Conservation (phyloP, 1,140 invertebrate genomes). For the Bombus pascuorum region DNA sequence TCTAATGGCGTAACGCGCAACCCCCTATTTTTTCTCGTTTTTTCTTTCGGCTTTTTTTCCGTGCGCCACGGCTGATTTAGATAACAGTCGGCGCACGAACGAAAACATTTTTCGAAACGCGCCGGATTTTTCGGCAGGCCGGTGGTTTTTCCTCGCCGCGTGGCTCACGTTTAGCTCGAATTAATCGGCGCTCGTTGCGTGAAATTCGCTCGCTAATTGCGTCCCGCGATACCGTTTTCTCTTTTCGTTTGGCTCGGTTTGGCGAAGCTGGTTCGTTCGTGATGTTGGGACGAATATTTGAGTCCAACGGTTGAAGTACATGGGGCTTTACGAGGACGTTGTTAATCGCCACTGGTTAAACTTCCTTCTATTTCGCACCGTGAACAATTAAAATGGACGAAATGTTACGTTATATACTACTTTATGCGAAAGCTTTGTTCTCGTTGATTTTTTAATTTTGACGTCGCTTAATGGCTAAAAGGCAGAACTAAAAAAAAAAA, state of each 20-base stretch:
- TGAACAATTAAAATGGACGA: not conserved
- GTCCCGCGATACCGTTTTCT: not conserved
- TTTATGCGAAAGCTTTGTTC: not conserved
- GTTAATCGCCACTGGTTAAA: not conserved
- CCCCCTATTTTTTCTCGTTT: not conserved
- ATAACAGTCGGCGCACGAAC: slow-evolving; percentile 22
- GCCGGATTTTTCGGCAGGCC: not conserved
- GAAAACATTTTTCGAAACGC: slow-evolving; percentile 55
- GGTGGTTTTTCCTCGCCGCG: not conserved
- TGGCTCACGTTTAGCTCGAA: not conserved
- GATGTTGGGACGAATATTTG: not conserved
- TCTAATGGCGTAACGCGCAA: slow-evolving; percentile 68
- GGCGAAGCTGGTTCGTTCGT: not conserved
- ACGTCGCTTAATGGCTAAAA: not conserved
- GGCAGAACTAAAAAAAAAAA: not conserved
- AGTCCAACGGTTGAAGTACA: not conserved
- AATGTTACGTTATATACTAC: not conserved
- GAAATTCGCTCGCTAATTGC: slow-evolving; percentile 26
- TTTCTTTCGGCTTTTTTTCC: slow-evolving; percentile 15
- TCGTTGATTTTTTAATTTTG: not conserved
- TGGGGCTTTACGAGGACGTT: not conserved
- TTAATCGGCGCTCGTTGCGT: slow-evolving; percentile 44
- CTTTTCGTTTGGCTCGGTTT: not conserved
- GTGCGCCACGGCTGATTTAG: slow-evolving; percentile 49
- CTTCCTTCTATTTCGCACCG: not conserved